A percentile compares a stretch with the other conserved stretches of the same genome.
Conservation (phyloP, 1,140 invertebrate genomes). For the Drosophila rhopaloa region DNA sequence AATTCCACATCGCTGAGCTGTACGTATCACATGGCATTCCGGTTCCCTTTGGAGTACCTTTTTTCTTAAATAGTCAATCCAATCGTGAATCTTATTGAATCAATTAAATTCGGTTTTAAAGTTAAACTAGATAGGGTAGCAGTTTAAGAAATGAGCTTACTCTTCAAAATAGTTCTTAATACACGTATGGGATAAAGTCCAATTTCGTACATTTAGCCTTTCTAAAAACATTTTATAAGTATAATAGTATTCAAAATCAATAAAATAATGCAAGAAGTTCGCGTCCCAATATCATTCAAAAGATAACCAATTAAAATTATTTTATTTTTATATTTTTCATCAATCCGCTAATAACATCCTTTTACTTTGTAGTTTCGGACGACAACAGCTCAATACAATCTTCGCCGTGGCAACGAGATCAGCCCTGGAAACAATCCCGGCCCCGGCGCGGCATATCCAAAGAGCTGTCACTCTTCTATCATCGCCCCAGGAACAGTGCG, state of each 20-base stretch:
- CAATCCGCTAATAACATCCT: neutral
- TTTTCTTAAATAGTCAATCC: too few species aligned
- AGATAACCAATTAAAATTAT: too few species aligned
- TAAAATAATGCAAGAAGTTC: too few species aligned
- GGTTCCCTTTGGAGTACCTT: neutral
- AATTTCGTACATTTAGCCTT: neutral
- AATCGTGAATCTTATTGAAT: neutral
- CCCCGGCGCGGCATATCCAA: constrained; percentile 90
- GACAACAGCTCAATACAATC: constrained; percentile 95
- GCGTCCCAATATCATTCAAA: too few species aligned
- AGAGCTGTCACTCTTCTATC: constrained; percentile 90
- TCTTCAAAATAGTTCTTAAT: neutral
- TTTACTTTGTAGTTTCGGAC: constrained; percentile 88
- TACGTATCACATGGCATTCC: constrained; percentile 44
- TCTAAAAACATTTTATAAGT: too few species aligned
- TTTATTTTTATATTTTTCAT: too few species aligned
- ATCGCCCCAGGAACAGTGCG: constrained; percentile 86
- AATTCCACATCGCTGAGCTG: constrained; percentile 85
- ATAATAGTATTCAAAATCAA: too few species aligned
- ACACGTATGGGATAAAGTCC: constrained; percentile 7
- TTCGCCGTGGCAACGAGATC: constrained; percentile 94
- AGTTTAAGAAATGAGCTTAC: neutral
- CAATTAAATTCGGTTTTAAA: too few species aligned
- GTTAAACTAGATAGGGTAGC: too few species aligned
- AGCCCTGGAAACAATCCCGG: constrained; percentile 92